A percentile compares a stretch with the other conserved stretches of the same genome.
Conservation (phyloP, 1,140 invertebrate species). For the Drosophila azteca region DNA sequence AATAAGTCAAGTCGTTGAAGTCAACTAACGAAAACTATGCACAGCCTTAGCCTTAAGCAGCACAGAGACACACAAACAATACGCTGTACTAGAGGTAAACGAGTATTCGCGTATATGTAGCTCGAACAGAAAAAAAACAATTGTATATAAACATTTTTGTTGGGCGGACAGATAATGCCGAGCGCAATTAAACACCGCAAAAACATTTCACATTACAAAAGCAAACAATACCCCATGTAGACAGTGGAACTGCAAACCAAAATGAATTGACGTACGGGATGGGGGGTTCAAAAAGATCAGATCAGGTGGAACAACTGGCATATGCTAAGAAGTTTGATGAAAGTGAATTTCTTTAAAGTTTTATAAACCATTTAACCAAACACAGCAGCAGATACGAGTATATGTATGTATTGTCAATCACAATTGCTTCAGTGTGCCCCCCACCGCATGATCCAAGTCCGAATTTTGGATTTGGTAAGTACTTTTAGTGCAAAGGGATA, state of each 20-base stretch:
- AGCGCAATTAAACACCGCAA: slow-evolving; percentile 63
- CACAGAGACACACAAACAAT: slow-evolving; percentile 12
- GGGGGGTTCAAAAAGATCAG: slow-evolving; percentile 14
- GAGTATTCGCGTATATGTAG: no score
- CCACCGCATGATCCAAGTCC: not conserved
- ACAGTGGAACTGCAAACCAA: slow-evolving; percentile 7
- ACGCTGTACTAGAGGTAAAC: slow-evolving; percentile 2
- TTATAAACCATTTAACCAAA: slow-evolving; percentile 1
- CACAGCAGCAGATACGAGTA: not conserved
- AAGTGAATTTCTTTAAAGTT: slow-evolving; percentile 15
- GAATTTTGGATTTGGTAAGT: no score
- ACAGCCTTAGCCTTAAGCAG: slow-evolving; percentile 1
- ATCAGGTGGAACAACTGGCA: slow-evolving; percentile 8
- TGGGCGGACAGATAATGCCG: slow-evolving; percentile 46
- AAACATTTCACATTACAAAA: slow-evolving; percentile 72
- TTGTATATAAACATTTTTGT: slow-evolving; percentile 53
- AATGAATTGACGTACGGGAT: not conserved
- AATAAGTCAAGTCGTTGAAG: slow-evolving; percentile 35
- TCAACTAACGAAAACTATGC: slow-evolving; percentile 26
- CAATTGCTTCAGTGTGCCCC: slow-evolving; percentile 11
- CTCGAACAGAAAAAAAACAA: no score
- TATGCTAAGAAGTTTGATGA: slow-evolving; percentile 27
- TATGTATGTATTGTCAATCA: not conserved
- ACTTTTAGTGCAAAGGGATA: no score
- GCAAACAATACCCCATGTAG: slow-evolving; percentile 45